These are phyloP conservation scores for Athetis lepigone DNA, from an alignment of 2,888 invertebrate genomes.

Conservation along the genomic window DNA sequence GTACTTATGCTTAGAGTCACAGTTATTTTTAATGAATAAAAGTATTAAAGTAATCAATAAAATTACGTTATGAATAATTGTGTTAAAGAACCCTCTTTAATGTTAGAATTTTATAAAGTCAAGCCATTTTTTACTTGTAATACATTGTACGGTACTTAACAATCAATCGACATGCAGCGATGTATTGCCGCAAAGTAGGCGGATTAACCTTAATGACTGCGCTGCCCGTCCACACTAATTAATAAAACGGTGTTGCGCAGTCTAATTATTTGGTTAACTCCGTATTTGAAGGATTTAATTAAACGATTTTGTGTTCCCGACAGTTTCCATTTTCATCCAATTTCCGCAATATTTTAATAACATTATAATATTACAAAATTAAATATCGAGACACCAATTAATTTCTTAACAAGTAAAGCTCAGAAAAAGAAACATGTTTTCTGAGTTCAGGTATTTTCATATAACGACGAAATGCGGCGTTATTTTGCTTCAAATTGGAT, in stretches of 20 bases:
- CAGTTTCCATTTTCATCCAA: constrained; percentile 32
- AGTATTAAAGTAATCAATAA: no score
- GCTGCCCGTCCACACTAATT: constrained; percentile 19
- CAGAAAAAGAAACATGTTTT: constrained; percentile 27
- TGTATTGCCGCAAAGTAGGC: constrained; percentile 24
- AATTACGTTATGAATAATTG: no score
- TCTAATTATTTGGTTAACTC: constrained; percentile 43
- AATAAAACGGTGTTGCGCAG: constrained; percentile 28
- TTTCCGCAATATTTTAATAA: constrained; percentile 26
- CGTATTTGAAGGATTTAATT: constrained; percentile 43
- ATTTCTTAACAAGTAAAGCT: constrained; percentile 31
- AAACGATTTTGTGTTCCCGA: constrained; percentile 21
- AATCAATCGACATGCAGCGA: constrained; percentile 5
- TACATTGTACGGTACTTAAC: no score
- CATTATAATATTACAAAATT: constrained; percentile 21
- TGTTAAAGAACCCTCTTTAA: no score
- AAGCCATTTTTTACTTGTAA: no score
- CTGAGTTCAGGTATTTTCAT: constrained; percentile 40
- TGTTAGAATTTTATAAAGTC: neutral
- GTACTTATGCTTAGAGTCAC: no score
- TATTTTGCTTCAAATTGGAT: constrained; percentile 42
- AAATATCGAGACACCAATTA: constrained; percentile 21
- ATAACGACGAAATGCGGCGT: constrained; percentile 29
- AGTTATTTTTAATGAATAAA: no score
- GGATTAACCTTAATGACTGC: constrained; percentile 27